Evolutionary conservation across 2,797 vertebrate species (phyloP).

Genomic region (Hyperoplus immaculatus): DNA sequence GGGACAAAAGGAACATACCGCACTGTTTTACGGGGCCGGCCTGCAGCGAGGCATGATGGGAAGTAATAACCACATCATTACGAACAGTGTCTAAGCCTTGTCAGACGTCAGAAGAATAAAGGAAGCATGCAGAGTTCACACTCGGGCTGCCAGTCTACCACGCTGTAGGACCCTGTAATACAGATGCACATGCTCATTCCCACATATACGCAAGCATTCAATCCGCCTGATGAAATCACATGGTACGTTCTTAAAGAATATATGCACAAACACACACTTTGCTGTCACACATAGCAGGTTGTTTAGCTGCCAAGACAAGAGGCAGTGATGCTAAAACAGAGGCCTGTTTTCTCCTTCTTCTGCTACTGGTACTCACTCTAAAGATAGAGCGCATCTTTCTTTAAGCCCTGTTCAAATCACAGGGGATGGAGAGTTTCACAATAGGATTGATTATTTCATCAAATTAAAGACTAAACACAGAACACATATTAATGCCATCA

Average conservation of each 20-base stretch:
- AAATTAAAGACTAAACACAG: not conserved
- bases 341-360: slow-evolving; percentile 32
- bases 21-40: slow-evolving; percentile 65
- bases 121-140: slow-evolving; percentile 77
- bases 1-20: slow-evolving; percentile 51
- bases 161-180: slow-evolving; percentile 67
- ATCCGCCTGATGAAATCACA: slow-evolving; percentile 51
- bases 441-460: too few species aligned
- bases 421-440: not conserved
- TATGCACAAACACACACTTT: slow-evolving; percentile 22
- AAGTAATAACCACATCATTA: slow-evolving; percentile 86
- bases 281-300: slow-evolving; percentile 49
- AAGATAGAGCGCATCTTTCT: too few species aligned
- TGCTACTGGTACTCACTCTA: slow-evolving; percentile 25
- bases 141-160: slow-evolving; percentile 71
- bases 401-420: not conserved
- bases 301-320: slow-evolving; percentile 62
- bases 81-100: slow-evolving; percentile 78
- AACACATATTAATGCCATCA: slow-evolving; percentile 5
- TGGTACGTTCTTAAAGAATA: slow-evolving; percentile 23
- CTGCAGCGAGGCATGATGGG: slow-evolving; percentile 82
- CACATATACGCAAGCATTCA: slow-evolving; percentile 41
- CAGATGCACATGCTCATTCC: slow-evolving; percentile 50
- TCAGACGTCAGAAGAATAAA: slow-evolving; percentile 82
- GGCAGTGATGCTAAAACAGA: slow-evolving; percentile 3